Evolutionary conservation across 2,888 invertebrate genomes (phyloP).

Genomic region (Adelognathus sp.): DNA sequence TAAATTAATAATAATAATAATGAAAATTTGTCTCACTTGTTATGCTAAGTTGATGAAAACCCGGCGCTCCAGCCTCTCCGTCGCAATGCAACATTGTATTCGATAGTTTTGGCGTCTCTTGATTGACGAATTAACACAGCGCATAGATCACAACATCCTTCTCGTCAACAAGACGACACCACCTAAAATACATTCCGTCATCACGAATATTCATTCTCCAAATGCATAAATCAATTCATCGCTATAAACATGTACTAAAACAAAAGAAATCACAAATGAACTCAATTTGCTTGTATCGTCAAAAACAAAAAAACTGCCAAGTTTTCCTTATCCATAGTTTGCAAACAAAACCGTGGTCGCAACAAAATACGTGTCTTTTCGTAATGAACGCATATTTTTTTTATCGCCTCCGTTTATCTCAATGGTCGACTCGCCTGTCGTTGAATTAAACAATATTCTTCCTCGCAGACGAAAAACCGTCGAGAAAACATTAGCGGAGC

Average conservation of each 20-base stretch:
- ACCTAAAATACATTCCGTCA: constrained; percentile 41
- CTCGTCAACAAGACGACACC: constrained; percentile 31
- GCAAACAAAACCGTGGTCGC: too few species aligned
- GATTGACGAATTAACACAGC: constrained; percentile 41
- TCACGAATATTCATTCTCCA: background rate
- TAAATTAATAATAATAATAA: background rate
- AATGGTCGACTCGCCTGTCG: background rate
- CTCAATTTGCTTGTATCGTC: too few species aligned
- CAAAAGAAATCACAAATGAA: background rate
- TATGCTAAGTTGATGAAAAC: constrained; percentile 87
- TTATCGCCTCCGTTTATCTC: too few species aligned
- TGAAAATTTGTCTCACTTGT: constrained; percentile 83
- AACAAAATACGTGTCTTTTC: too few species aligned
- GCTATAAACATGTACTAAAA: background rate
- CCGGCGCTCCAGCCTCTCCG: constrained; percentile 80
- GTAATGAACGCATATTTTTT: too few species aligned
- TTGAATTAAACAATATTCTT: background rate
- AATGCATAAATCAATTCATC: background rate
- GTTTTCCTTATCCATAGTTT: too few species aligned
- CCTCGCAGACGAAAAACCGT: background rate
- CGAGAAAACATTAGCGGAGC: background rate
- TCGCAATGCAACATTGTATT: constrained; percentile 79
- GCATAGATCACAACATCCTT: constrained; percentile 58
- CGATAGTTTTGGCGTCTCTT: constrained; percentile 40
- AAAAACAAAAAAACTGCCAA: too few species aligned